Percentiles rank a stretch among this genome's conserved stretches.
These are phyloP conservation scores for Trachelus iudaicus DNA, from an alignment of 2,888 invertebrate species.

Conservation along the genomic window DNA sequence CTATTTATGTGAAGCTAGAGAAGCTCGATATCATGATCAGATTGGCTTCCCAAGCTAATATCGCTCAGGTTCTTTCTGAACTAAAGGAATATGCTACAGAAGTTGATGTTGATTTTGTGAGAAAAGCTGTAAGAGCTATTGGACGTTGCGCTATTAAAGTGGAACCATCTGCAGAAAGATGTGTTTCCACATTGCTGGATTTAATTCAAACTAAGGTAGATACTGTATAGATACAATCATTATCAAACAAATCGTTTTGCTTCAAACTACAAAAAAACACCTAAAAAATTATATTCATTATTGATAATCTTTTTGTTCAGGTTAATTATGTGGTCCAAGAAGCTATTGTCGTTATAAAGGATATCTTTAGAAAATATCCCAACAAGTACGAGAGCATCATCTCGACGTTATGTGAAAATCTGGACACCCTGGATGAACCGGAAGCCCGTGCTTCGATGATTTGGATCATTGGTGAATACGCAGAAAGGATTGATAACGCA, in stretches of 20 bases:
- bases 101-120: constrained; percentile 99
- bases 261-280: neutral
- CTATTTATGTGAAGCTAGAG: constrained; percentile 99
- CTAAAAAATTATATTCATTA: neutral
- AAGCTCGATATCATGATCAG: constrained; percentile 99
- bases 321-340: constrained; percentile 99
- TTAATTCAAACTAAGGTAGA: constrained; percentile 96
- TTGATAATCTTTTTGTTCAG: constrained; percentile 40
- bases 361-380: constrained; percentile 97
- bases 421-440: constrained; percentile 98
- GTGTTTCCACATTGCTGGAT: constrained; percentile 96
- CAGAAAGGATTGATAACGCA: constrained; percentile 99
- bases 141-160: constrained; percentile 98
- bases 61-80: constrained; percentile 97
- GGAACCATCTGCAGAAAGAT: constrained; percentile 97
- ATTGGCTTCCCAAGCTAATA: constrained; percentile 96
- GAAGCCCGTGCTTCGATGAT: constrained; percentile 99
- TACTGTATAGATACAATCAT: neutral
- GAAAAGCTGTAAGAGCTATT: constrained; percentile 98
- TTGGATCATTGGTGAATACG: constrained; percentile 96
- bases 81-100: constrained; percentile 99
- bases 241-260: neutral
- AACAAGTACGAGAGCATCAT: constrained; percentile 99
- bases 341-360: constrained; percentile 99
- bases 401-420: constrained; percentile 97